phyloP scores from a whole-genome alignment of 2,797 vertebrate species.

The Eulemur mongoz region DNA sequence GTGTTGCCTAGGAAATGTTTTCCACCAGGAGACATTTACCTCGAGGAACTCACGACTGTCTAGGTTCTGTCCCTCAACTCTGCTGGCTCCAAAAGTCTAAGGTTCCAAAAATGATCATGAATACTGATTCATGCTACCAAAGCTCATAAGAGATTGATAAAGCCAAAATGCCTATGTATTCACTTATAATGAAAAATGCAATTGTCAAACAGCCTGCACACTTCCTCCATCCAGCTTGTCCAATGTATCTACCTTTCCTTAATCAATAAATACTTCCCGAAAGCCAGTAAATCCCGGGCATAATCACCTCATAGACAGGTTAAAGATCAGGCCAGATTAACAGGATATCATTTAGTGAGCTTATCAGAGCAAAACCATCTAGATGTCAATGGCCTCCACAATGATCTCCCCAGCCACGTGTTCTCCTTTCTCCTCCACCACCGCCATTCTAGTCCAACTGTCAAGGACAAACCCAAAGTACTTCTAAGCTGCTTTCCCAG shows the following conservation, averaged over 20 bases:
- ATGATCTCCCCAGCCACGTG: neutral
- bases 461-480: neutral
- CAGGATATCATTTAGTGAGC: neutral
- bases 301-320: neutral
- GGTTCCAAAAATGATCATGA: neutral
- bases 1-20: neutral
- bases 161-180: neutral
- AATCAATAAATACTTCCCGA: neutral
- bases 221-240: neutral
- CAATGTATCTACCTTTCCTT: neutral
- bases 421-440: neutral
- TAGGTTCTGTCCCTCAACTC: neutral
- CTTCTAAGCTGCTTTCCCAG: neutral
- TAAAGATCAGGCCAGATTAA: neutral
- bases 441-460: neutral
- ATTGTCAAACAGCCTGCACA: neutral
- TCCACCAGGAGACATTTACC: neutral
- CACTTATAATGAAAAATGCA: neutral
- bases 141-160: neutral
- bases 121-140: neutral
- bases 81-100: neutral
- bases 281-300: neutral
- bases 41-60: neutral
- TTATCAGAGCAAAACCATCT: accelerated
- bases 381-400: neutral